Evolutionary conservation across 1,140 invertebrate genomes (phyloP), one percentile per base, ranked within the genome.

Genomic region (Drosophila rufa): DNA sequence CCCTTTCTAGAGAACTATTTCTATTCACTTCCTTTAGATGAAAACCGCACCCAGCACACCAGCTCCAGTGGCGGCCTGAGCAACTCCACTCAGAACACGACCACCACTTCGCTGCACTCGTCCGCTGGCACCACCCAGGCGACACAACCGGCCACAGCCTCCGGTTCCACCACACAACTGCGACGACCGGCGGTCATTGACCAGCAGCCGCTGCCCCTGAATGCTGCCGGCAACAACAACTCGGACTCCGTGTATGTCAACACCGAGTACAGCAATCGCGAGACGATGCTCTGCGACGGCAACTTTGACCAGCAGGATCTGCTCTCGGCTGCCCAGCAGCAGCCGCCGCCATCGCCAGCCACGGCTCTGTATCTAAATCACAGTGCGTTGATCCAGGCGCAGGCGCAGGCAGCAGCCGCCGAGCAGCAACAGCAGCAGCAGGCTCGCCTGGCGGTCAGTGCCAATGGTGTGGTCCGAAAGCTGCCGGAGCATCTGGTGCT

Each of bases 401-500:
- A 81, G 68, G 85, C 77, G 3, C 62, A 67, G 15, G 82, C 84
- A 3, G 60, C 51, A 17, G 59, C 66, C 2, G 70, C 55, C 4
- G 67, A 75, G 30, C 64, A 74, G 14, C 68, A 66, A 33, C 64
- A 68, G 22, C 69, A 70, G 45, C 55, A 62, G 2, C 53, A 69
- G 1, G 75, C 87, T 3, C 77, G 84, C 12, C 46, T 91, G 8
- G 87, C 87, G 4, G 75, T 92, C 25, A 92, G 73, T 53, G 57
- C 85, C 1, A 91, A 91, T 64, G 92, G 92, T 11, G 82, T 91
- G 22, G 84, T 91, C 3, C 80, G 91, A 5, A 93, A 93, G 61
- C 69, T 93, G 40, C 92, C 92, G 6, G 92, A 93, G 67, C 91
- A 93, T 68, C 57, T 93, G 62, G 89, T 91, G 27, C 65, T 92